Percentiles rank a stretch among this genome's conserved stretches.
phyloP scores from a whole-genome alignment of 2,888 invertebrate genomes.

The Tortrix viridana region DNA sequence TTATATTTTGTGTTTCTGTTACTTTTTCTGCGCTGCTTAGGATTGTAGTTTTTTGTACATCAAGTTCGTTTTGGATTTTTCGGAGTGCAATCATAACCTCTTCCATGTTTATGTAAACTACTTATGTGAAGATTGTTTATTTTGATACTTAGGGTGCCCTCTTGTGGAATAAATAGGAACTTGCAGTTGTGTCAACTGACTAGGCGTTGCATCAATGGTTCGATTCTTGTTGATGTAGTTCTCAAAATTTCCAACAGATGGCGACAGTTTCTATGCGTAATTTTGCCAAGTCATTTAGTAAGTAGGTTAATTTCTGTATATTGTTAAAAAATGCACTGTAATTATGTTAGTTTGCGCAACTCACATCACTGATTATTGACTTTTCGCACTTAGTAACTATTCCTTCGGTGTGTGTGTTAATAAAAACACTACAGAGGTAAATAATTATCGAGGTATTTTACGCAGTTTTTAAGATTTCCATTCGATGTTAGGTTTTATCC shows the following conservation, averaged over 20 bases:
- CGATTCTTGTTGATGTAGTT: slow-evolving; percentile 17
- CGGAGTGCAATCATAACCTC: slow-evolving; percentile 34
- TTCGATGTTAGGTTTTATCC: too few species aligned
- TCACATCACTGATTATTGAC: too few species aligned
- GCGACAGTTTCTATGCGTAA: slow-evolving; percentile 13
- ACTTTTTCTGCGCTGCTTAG: slow-evolving; percentile 34
- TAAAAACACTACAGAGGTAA: too few species aligned
- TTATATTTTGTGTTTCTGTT: slow-evolving; percentile 41
- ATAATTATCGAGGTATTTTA: too few species aligned
- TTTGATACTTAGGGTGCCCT: slow-evolving; percentile 22
- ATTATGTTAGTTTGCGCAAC: too few species aligned
- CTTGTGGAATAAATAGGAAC: too few species aligned
- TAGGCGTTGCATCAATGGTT: slow-evolving; percentile 6
- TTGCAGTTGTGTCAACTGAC: background rate
- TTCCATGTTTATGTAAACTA: slow-evolving; percentile 34
- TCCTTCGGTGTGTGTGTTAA: too few species aligned
- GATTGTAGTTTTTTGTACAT: slow-evolving; percentile 38
- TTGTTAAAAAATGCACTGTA: too few species aligned
- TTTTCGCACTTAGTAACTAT: too few species aligned
- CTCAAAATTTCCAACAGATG: slow-evolving; percentile 21
- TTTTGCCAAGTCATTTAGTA: too few species aligned
- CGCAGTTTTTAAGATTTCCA: too few species aligned
- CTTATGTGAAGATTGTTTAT: background rate
- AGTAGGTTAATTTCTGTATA: too few species aligned
- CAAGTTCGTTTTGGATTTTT: slow-evolving; percentile 37